Conservation (phyloP, 2,888 invertebrate genomes). For the Melanophora roralis region DNA sequence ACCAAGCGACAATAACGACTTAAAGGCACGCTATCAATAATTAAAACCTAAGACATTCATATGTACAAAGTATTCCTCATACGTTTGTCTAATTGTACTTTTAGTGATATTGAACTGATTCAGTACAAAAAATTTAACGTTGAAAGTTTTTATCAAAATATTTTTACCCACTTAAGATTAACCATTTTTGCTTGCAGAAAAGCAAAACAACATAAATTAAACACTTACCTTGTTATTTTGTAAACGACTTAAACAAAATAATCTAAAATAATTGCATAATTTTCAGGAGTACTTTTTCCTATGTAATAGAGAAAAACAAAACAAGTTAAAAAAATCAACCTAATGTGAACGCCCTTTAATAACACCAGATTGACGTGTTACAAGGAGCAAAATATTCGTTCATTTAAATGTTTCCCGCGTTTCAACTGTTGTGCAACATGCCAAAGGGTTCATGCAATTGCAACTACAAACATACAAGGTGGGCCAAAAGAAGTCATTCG, state of each 20-base stretch:
- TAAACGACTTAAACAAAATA: background rate
- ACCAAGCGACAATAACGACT: background rate
- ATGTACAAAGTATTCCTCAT: no score
- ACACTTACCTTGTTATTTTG: no score
- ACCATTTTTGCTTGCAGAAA: no score
- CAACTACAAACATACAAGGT: no score
- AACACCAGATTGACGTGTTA: slow-evolving; percentile 58
- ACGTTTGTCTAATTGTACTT: no score
- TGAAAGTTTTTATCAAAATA: no score
- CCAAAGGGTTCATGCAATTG: background rate
- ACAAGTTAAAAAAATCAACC: slow-evolving; percentile 30
- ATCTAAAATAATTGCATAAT: background rate
- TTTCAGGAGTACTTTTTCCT: background rate
- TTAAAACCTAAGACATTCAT: no score
- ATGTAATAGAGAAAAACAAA: background rate
- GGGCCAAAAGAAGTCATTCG: no score
- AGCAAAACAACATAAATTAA: no score
- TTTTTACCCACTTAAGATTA: no score
- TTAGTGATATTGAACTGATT: no score
- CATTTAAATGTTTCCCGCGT: slow-evolving; percentile 27
- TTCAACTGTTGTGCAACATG: background rate
- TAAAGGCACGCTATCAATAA: background rate
- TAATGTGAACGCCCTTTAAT: slow-evolving; percentile 56
- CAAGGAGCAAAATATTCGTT: background rate
- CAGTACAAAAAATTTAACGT: no score